Percentiles rank a stretch among this genome's conserved stretches.
Conservation (phyloP, 2,888 invertebrate genomes). For the Clunio marinus region DNA sequence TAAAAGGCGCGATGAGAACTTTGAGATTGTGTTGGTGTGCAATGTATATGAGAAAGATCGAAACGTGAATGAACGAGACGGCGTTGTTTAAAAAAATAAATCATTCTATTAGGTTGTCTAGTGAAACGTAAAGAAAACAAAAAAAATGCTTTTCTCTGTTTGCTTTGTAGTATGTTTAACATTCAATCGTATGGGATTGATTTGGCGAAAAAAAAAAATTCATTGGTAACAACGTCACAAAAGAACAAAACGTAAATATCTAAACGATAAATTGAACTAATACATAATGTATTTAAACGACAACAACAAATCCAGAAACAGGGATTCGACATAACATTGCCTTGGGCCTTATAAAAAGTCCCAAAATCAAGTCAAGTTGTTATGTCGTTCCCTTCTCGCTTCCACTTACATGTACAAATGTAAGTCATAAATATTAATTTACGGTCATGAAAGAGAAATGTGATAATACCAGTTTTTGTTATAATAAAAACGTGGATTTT, state of each 20-base stretch:
- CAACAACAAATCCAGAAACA: not conserved
- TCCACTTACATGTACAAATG: not conserved
- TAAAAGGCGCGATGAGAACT: not conserved
- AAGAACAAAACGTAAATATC: too few relatives aligned
- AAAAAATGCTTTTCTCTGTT: not conserved
- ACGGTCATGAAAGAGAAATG: constrained; percentile 2
- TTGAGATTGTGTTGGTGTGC: not conserved
- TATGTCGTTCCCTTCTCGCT: not conserved
- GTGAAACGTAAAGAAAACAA: not conserved
- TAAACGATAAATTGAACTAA: too few relatives aligned
- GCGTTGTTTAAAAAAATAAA: not conserved
- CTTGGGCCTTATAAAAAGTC: not conserved
- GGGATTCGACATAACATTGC: not conserved
- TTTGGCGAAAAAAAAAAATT: too few relatives aligned
- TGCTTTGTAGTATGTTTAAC: not conserved
- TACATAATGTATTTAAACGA: not conserved
- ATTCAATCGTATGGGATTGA: not conserved
- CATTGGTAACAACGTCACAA: too few relatives aligned
- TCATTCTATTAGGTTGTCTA: not conserved
- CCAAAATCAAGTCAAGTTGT: not conserved
- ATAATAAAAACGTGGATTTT: not conserved
- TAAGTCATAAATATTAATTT: constrained; percentile 2
- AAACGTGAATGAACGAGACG: not conserved
- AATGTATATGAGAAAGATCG: not conserved
- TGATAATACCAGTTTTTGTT: constrained; percentile 10